Conservation (phyloP, 2,797 vertebrate species). For the Onychomys torridus region DNA sequence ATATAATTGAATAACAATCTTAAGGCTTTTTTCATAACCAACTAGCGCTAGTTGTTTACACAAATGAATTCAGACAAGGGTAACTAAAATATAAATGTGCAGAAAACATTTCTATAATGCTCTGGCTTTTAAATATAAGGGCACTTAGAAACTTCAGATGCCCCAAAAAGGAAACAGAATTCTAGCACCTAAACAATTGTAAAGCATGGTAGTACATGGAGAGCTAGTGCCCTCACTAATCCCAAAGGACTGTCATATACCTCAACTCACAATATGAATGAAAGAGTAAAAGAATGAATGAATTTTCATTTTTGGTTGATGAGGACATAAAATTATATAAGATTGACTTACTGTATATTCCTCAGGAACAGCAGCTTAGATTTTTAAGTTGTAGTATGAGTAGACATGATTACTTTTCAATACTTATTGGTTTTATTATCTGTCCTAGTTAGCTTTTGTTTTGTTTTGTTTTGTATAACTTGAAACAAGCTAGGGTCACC, state of each 20-base stretch:
- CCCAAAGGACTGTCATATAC: background rate
- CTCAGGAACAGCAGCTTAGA: background rate
- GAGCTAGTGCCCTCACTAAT: background rate
- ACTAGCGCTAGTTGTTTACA: slow-evolving; percentile 30
- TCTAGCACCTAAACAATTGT: background rate
- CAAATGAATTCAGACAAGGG: slow-evolving; percentile 37
- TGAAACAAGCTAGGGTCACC: background rate
- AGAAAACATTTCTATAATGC: background rate
- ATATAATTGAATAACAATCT: background rate
- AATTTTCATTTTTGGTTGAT: background rate
- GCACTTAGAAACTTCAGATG: background rate
- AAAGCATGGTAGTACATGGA: background rate
- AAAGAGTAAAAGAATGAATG: background rate
- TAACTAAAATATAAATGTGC: slow-evolving; percentile 62
- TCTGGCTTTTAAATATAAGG: slow-evolving; percentile 42
- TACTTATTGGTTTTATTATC: background rate
- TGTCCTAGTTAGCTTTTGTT: background rate
- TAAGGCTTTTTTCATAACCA: slow-evolving; percentile 20
- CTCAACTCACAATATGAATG: background rate
- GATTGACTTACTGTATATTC: background rate
- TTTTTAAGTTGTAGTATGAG: background rate
- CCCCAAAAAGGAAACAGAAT: slow-evolving; percentile 26
- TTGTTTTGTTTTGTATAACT: background rate
- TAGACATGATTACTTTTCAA: background rate
- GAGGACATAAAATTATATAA: slow-evolving; percentile 42